phyloP scores from a whole-genome alignment of 2,797 vertebrate species.

The Enteromius mattozi region DNA sequence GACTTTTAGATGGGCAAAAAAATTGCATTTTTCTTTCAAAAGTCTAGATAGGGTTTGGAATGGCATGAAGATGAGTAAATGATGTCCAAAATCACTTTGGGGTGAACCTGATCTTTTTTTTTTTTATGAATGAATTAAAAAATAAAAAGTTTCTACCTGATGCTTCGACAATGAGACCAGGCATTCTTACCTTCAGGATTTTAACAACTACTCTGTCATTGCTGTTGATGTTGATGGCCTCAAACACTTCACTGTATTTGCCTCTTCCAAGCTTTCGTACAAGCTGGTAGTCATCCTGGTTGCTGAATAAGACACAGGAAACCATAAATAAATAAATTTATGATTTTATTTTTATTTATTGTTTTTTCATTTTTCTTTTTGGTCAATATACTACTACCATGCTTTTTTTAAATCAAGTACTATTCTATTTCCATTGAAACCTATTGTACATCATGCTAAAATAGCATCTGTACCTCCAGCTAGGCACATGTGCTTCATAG shows the following conservation, averaged over 20 bases:
- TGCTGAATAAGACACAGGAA: slow-evolving; percentile 77
- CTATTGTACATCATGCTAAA: neutral
- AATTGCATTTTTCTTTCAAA: neutral
- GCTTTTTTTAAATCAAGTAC: neutral
- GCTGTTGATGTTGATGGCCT: slow-evolving; percentile 98
- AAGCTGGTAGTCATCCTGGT: slow-evolving; percentile 98
- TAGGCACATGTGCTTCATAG: slow-evolving; percentile 93
- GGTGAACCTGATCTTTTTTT: neutral
- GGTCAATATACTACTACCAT: neutral
- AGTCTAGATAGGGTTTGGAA: neutral
- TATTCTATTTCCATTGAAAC: neutral
- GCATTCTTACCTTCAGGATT: slow-evolving; percentile 91
- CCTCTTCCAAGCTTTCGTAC: slow-evolving; percentile 95
- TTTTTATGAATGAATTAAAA: no score
- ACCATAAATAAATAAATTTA: slow-evolving; percentile 19
- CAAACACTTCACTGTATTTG: slow-evolving; percentile 98
- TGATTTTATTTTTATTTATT: no score
- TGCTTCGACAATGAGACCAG: neutral
- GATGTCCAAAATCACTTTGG: neutral
- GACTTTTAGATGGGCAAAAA: neutral
- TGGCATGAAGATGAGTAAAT: neutral
- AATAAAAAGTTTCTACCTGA: neutral
- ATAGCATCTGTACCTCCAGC: slow-evolving; percentile 77
- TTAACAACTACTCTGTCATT: slow-evolving; percentile 98
- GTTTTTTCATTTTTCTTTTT: neutral